These are phyloP conservation scores for Sturnira hondurensis DNA, from an alignment of 2,113 vertebrate species.

Conservation along the genomic window DNA sequence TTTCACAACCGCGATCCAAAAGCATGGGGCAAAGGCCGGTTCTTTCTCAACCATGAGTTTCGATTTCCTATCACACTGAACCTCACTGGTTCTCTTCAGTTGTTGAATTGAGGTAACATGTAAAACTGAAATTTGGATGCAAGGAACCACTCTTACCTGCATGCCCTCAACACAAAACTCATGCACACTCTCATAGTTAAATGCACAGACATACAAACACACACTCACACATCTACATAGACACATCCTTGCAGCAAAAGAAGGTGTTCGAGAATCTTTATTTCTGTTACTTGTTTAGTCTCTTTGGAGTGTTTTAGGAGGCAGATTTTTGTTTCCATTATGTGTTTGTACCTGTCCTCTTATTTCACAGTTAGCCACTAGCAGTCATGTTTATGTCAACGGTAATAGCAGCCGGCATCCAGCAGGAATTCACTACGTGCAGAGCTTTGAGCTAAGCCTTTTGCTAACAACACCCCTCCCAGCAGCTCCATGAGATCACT, in stretches of 20 bases:
- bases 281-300: background rate
- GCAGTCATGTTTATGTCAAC: background rate
- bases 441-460: background rate
- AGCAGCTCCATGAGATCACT: background rate
- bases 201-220: background rate
- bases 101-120: slow-evolving; percentile 16
- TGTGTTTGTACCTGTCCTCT: background rate
- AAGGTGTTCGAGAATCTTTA: background rate
- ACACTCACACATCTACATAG: background rate
- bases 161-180: background rate
- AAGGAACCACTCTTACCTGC: background rate
- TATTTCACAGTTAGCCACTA: background rate
- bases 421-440: background rate
- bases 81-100: slow-evolving; percentile 18
- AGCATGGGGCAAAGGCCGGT: slow-evolving; percentile 16
- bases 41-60: background rate
- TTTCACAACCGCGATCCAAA: slow-evolving; percentile 48
- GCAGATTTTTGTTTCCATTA: background rate
- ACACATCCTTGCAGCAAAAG: background rate
- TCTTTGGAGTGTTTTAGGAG: background rate
- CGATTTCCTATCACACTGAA: background rate
- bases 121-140: background rate
- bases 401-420: background rate
- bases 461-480: background rate
- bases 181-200: background rate